Evolutionary conservation across 2,113 vertebrate species (phyloP), one percentile per base, ranked within the genome.

Genomic region (Aspiorhynchus laticeps): DNA sequence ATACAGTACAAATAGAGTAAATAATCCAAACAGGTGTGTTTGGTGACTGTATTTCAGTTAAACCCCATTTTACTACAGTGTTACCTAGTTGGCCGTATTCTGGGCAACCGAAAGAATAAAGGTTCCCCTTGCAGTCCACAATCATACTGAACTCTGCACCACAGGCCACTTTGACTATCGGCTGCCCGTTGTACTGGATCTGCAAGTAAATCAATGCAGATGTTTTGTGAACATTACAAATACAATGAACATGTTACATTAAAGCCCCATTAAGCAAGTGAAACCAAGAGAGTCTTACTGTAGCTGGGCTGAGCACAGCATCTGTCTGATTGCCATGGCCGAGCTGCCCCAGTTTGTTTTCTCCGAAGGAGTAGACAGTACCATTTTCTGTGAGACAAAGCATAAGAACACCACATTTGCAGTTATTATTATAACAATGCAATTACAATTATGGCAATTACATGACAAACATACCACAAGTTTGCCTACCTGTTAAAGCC

Each of bases 111-210:
- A 99, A 99, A 53, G 98, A 99, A 84, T 98, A 99, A 28, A 99
- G 94, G 94, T 99, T 99, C 38, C 98, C 98, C 93, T 99, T 98
- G 92, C 98, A 99, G 92, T 99, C 98, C 94, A 98, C 97, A 88
- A 98, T 96, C 97, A 99, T 99, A 89, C 97, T 98, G 95, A 99
- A 99, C 63, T 99, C 98, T 0, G 98, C 98, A 7, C 98, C 98
- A 7, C 98, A 99, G 0, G 97, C 95, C 92, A 98, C 94, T 85
- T 99, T 99, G 91, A 98, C 97, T 90, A 99, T 96, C 0, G 98
- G 98, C 92, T 99, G 98, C 69, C 98, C 98, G 0, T 98, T 98
- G 95, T 99, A 99, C 92, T 96, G 95, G 85, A 99, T 97, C 98
- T 99, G 89, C 24, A 63, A 38, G 38, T 7, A 71, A 41, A 85